A percentile compares a stretch with the other conserved stretches of the same genome.
Conservation (phyloP, 1,140 invertebrate genomes). For the Cydia fagiglandana region DNA sequence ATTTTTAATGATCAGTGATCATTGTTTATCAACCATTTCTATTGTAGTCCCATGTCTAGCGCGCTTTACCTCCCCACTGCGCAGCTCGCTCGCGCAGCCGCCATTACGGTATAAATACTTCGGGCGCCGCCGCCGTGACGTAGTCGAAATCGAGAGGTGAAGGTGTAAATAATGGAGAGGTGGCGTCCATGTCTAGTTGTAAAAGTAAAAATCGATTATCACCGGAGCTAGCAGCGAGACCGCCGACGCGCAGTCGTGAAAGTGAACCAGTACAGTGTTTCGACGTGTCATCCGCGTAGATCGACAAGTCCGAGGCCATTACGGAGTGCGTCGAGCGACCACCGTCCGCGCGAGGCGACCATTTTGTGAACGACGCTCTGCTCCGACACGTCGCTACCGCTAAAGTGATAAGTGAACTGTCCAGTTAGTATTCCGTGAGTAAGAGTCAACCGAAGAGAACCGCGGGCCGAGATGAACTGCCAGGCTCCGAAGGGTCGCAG, state of each 20-base stretch:
- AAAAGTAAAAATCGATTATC: slow-evolving; percentile 71
- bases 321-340: slow-evolving; percentile 49
- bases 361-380: slow-evolving; percentile 64
- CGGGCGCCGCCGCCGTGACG: slow-evolving; percentile 64
- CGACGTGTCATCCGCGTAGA: slow-evolving; percentile 75
- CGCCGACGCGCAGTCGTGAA: slow-evolving; percentile 70
- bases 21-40: not conserved
- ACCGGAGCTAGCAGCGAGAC: slow-evolving; percentile 75
- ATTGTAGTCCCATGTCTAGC: slow-evolving; percentile 39
- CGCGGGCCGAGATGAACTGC: slow-evolving; percentile 57
- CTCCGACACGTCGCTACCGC: slow-evolving; percentile 53
- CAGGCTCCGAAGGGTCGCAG: slow-evolving; percentile 54
- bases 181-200: slow-evolving; percentile 70
- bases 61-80: slow-evolving; percentile 67
- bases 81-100: slow-evolving; percentile 60
- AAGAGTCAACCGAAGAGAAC: slow-evolving; percentile 47
- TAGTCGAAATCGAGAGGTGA: slow-evolving; percentile 76
- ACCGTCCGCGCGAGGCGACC: slow-evolving; percentile 47
- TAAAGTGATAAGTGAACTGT: slow-evolving; percentile 68
- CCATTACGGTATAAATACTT: slow-evolving; percentile 64
- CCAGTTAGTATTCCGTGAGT: slow-evolving; percentile 49
- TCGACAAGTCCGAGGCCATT: slow-evolving; percentile 72
- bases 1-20: not conserved
- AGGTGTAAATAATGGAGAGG: slow-evolving; percentile 75
- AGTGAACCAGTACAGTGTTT: slow-evolving; percentile 74